phyloP scores from a whole-genome alignment of 1,140 invertebrate genomes.

The Dreissena polymorpha region DNA sequence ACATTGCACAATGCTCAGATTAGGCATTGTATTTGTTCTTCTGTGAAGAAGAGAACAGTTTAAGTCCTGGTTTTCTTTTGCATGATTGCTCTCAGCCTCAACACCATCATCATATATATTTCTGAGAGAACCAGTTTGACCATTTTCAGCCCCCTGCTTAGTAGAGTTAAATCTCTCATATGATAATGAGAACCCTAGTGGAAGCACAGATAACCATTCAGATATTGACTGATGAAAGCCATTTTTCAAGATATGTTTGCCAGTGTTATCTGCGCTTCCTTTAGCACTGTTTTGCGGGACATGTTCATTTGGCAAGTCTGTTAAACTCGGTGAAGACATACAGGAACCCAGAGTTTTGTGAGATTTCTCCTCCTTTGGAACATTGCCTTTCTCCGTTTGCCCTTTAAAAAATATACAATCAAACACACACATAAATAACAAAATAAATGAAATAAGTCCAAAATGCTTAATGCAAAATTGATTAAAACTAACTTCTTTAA shows the following conservation, averaged over 20 bases:
- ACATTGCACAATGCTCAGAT: constrained; percentile 46
- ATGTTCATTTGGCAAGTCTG: constrained; percentile 51
- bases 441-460: background rate
- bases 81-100: background rate
- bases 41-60: constrained; percentile 26
- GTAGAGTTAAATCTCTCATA: constrained; percentile 8
- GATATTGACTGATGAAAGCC: constrained; percentile 8
- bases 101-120: background rate
- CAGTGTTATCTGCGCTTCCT: too few relatives aligned
- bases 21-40: constrained; percentile 59
- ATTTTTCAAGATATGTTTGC: background rate
- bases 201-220: constrained; percentile 14
- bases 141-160: constrained; percentile 11
- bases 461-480: background rate
- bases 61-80: background rate
- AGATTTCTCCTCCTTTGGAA: background rate
- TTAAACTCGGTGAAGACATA: constrained; percentile 52
- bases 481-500: too few relatives aligned
- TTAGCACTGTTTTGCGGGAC: too few relatives aligned
- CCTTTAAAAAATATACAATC: background rate
- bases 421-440: background rate
- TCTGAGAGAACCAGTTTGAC: constrained; percentile 3
- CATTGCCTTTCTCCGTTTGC: background rate
- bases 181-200: constrained; percentile 19
- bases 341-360: constrained; percentile 1